Base-by-base conservation (phyloP, 2,797 vertebrate species). In the Alosa sapidissima region DNA sequence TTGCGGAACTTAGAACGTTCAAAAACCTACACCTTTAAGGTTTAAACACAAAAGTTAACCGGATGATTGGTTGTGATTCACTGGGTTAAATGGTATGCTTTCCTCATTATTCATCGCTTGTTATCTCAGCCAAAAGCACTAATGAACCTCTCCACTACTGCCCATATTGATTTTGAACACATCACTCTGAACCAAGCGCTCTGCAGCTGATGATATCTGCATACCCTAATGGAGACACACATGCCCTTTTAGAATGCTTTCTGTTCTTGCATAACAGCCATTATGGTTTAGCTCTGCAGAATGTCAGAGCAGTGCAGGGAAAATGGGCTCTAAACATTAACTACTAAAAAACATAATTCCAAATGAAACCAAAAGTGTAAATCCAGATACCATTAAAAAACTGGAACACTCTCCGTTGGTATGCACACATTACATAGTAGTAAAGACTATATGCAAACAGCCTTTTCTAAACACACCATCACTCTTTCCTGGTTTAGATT, bases 221-320 rank as follows among this genome's bases (percentile, higher is more conserved):
- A 78, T 45, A 13, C 36, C 3, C 1, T 78, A 28, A 78, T 21
- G 41, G 72, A 78, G 72, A 21, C 72, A 47, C 0, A 41, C 72
- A 47, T 21, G 41, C 3, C 16, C 5, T 78, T 78, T 41, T 14
- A 28, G 6, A 62, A 28, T 2, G n/a, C 5, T 21, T 62, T 62
- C 60, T 62, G 60, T 62, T 62, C 60, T 62, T 62, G n/a, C 60
- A 78, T 45, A 78, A 78, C 36, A 78, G 72, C 19, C 72, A 78
- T 47, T 45, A 21, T 47, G 72, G 72, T 78, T 5, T 6, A 41
- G 33, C 11, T 72, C 65, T 78, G 72, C 36, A 45, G 36, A 78
- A 47, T 21, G 5, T 75, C 41, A 41, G 41, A 75, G 45, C 36
- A 14, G 65, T 19, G 65, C 36, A 10, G 33, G 65, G 4, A 19